Percentiles rank a stretch among this genome's conserved stretches.
Evolutionary conservation across 2,113 vertebrate genomes (phyloP).

Genomic region (Oryzias curvinotus): DNA sequence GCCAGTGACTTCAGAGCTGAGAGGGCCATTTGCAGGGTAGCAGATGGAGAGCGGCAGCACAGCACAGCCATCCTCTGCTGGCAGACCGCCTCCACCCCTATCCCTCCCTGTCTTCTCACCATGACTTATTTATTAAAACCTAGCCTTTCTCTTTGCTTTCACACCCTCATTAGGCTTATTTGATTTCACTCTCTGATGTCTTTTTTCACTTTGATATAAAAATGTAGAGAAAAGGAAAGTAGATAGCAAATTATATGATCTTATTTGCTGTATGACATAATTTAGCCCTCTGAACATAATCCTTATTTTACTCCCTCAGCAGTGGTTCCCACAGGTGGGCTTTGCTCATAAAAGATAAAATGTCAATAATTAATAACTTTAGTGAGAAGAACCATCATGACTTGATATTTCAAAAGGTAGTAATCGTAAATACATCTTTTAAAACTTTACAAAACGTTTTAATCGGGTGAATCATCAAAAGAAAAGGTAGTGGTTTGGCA

Average conservation of each 20-base stretch:
- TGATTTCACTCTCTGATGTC: conserved; percentile 30
- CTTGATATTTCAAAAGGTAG: too few relatives aligned
- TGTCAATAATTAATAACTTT: too few relatives aligned
- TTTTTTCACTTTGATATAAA: not conserved
- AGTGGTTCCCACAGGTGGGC: conserved; percentile 11
- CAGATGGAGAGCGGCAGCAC: conserved; percentile 60
- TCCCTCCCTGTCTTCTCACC: conserved; percentile 32
- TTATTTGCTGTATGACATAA: not conserved
- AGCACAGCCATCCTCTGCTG: conserved; percentile 37
- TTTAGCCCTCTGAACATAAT: not conserved
- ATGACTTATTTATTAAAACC: conserved; percentile 44
- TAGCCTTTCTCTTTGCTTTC: conserved; percentile 26
- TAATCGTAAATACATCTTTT: too few relatives aligned
- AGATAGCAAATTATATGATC: not conserved
- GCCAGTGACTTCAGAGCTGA: conserved; percentile 55
- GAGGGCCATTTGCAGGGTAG: conserved; percentile 39
- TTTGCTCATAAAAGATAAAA: too few relatives aligned
- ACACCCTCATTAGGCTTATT: conserved; percentile 10
- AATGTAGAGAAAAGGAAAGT: not conserved
- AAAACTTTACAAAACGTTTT: too few relatives aligned
- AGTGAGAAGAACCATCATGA: too few relatives aligned
- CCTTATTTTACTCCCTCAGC: not conserved
- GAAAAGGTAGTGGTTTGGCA: too few relatives aligned
- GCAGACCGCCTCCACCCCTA: conserved; percentile 43
- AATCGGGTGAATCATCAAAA: too few relatives aligned